Evolutionary conservation across 2,888 invertebrate genomes (phyloP), one percentile per base, ranked within the genome.

Genomic region (Cotesia congregata): DNA sequence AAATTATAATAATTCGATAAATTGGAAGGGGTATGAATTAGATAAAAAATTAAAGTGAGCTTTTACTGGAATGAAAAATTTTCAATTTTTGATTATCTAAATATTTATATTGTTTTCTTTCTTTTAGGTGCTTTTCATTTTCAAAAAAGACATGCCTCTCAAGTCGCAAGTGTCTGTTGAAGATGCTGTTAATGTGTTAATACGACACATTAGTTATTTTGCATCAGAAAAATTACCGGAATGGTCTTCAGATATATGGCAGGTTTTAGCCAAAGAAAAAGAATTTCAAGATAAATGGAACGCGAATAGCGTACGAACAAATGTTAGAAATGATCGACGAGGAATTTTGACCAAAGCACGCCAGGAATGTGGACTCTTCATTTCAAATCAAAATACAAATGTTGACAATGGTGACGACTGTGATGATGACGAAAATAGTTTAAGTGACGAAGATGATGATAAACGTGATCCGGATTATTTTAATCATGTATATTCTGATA

Each of bases 301-400:
- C 30, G 30, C 9, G 0, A 15, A 65, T 20, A 3, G 20, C 15
- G 17, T 17, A 9, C 20, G 9, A 9, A 65, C 64, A 15, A 65
- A 20, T 65, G 30, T 65, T 15, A 20, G 5, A 65, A 7, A 65
- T 9, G 20, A 65, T 65, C 64, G 64, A 65, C 30, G 64, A 65
- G 20, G 20, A 6, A 30, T 65, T 9, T 7, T 65, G 6, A 65
- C 64, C 6, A 6, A 17, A 65, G 64, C 30, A 20, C 1, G 30
- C 17, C 7, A 65, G 17, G 15, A 30, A 20, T 65, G 30, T 65
- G 17, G 30, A 65, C 6, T 20, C 7, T 65, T 65, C 20, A 17
- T 65, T 65, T 65, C 64, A 20, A 9, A 20, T 20, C 20, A 30
- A 4, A 9, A 20, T 17, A 30, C 3, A 20, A 65, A 6, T 17